Evolutionary conservation across 1,140 invertebrate species (phyloP).

Genomic region (Mya arenaria): DNA sequence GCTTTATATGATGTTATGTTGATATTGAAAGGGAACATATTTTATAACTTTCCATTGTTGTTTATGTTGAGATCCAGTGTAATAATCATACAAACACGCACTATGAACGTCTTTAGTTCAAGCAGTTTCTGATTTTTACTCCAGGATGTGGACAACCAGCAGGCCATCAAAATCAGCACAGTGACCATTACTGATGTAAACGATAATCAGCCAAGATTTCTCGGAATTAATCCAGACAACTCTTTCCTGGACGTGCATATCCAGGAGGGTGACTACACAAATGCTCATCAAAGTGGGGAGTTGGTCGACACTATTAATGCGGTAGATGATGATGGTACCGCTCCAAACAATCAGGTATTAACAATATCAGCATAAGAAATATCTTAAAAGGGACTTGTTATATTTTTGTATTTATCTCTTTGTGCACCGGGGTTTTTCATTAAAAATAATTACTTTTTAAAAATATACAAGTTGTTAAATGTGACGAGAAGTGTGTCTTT

Average conservation of each 20-base stretch:
- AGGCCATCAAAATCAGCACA: slow-evolving; percentile 38
- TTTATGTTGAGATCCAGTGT: not conserved
- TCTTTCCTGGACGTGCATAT: slow-evolving; percentile 19
- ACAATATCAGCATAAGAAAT: not conserved
- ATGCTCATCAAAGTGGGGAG: slow-evolving; percentile 19
- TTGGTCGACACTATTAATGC: slow-evolving; percentile 55
- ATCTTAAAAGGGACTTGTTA: not conserved
- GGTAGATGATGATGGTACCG: slow-evolving; percentile 51
- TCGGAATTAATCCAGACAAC: slow-evolving; percentile 7
- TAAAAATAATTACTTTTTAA: not conserved
- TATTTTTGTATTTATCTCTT: not conserved
- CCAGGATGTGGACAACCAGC: slow-evolving; percentile 21
- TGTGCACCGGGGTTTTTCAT: not conserved
- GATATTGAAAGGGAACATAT: not conserved
- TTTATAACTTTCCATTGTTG: not conserved
- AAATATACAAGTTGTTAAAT: not conserved
- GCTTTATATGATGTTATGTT: not conserved
- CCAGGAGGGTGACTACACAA: slow-evolving; percentile 40
- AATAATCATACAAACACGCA: not conserved
- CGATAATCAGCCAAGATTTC: slow-evolving; percentile 57
- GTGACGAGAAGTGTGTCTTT: not conserved
- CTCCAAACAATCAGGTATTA: slow-evolving; percentile 50
- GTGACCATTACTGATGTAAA: slow-evolving; percentile 59
- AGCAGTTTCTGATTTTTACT: not conserved
- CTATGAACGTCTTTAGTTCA: not conserved